Conservation (phyloP, 2,113 vertebrate species). For the Glareola pratincola region DNA sequence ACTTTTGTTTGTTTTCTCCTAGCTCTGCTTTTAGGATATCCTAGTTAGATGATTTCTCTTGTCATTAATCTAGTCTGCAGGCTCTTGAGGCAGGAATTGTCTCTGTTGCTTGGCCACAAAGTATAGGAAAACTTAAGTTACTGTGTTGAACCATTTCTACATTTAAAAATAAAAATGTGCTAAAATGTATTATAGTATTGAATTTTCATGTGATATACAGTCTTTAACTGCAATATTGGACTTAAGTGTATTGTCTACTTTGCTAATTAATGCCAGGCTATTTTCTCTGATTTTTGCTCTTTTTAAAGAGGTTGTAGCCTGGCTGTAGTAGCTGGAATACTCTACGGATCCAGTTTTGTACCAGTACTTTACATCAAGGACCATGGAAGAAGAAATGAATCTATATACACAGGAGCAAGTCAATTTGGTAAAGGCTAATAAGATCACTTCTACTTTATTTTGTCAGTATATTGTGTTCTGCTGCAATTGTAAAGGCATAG, state of each 20-base stretch:
- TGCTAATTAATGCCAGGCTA: neutral
- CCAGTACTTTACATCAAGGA: slow-evolving; percentile 91
- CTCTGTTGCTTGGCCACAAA: neutral
- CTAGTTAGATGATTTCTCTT: neutral
- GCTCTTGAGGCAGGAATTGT: neutral
- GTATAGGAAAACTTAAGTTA: neutral
- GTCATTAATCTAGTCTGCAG: neutral
- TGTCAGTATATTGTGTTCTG: neutral
- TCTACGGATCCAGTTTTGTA: slow-evolving; percentile 83
- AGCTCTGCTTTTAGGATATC: neutral
- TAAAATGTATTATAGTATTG: neutral
- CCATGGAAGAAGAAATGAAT: slow-evolving; percentile 76
- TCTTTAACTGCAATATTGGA: neutral
- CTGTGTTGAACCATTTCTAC: neutral
- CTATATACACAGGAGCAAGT: slow-evolving; percentile 83
- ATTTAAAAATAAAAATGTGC: neutral
- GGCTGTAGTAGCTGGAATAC: slow-evolving; percentile 80
- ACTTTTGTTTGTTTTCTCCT: neutral
- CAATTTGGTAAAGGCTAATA: slow-evolving; percentile 77
- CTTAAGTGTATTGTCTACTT: neutral
- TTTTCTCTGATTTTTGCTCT: neutral
- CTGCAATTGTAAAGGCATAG: neutral
- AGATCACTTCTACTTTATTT: neutral
- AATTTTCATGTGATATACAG: neutral
- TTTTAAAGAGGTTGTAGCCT: slow-evolving; percentile 83